Conservation (phyloP, 1,140 invertebrate species). For the Theocolax elegans region DNA sequence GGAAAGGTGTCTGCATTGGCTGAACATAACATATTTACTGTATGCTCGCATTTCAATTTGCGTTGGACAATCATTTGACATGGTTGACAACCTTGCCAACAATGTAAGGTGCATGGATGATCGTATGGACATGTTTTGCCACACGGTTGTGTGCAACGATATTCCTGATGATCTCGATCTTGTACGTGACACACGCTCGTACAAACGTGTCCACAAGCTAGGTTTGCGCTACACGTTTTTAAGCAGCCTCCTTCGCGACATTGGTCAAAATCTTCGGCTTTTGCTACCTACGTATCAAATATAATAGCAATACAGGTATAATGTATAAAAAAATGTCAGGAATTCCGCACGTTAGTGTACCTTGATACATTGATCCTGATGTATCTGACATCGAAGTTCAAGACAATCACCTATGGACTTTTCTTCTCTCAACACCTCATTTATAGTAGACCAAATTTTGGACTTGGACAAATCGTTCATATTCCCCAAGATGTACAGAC, state of each 20-base stretch:
- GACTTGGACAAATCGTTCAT: conserved; percentile 70
- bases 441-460: conserved; percentile 69
- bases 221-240: background rate
- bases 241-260: conserved; percentile 15
- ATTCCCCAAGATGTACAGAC: conserved; percentile 76
- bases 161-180: too few species aligned
- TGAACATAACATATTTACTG: background rate
- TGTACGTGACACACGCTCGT: conserved; percentile 2
- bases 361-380: background rate
- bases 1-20: background rate
- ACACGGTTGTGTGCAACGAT: background rate
- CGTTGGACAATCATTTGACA: background rate
- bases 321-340: background rate
- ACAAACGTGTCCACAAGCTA: conserved; percentile 9
- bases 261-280: conserved; percentile 7
- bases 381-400: conserved; percentile 5
- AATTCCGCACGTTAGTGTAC: too few species aligned
- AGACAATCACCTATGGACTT: conserved; percentile 59
- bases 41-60: background rate
- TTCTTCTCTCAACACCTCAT: conserved; percentile 60
- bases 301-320: too few species aligned
- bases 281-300: too few species aligned
- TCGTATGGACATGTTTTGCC: background rate
- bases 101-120: background rate
- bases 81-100: background rate